Base-by-base conservation (phyloP, 1,140 invertebrate species). In the Bombus picipes region DNA sequence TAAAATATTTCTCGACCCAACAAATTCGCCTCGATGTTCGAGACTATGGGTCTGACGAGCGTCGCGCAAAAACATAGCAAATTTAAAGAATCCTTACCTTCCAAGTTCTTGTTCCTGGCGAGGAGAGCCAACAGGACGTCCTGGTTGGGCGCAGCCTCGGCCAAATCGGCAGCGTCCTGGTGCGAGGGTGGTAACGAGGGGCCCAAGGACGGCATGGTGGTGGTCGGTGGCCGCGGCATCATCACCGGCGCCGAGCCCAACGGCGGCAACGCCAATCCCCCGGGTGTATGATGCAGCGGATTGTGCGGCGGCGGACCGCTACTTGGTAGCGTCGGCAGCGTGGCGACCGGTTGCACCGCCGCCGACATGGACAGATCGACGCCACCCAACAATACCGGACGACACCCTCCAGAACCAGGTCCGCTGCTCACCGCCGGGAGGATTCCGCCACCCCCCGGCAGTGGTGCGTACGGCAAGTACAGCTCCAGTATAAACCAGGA, bases 31-130 rank as follows among this genome's bases (percentile, higher is more conserved):
- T 53, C 47, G 47, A 53, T 53, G 47, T 53, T 53, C 62, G n/a
- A 18, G 32, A 34, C 65, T 32, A 12, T 13, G 34, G 37, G 37
- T 28, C 13, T 15, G 18, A 37, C 10, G 32, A 41, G 34, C 12
- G 25, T 22, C 2, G 47, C 3, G 32, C 73, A 85, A 85, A 81
- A 81, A 81, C 39, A 8, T 10, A 15, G 65, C 59, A n/a, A 62
- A n/a, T 28, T 6, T 1, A 41, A 68, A 13, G 59, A 59, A 68
- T 83, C 81, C 95, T 95, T 96, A 98, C 98, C 98, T 98, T 98
- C 98, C 18, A 98, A 96, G 86, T 97, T 97, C 94, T 98, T 98
- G 95, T 98, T 98, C 92, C 98, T 97, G 32, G 98, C 97, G 66
- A 98, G 96, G 39, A 98, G 96, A 3, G 98, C 98, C 8, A 98